Conservation (phyloP, 1,140 invertebrate genomes). For the Drosophila punjabiensis region DNA sequence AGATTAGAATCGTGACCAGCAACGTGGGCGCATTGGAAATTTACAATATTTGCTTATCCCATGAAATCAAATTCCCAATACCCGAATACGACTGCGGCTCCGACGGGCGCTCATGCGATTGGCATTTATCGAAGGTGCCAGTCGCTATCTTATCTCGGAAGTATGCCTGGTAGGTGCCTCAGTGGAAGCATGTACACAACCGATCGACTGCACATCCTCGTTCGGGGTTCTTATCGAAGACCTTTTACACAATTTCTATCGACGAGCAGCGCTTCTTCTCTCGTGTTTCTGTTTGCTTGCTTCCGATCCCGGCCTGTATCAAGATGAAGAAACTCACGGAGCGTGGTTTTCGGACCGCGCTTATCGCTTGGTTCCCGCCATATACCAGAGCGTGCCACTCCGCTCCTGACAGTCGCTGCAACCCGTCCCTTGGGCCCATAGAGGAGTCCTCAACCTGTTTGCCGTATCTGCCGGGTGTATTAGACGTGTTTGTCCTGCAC, state of each 20-base stretch:
- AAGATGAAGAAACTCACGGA: constrained; percentile 24
- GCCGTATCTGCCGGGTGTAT: constrained; percentile 35
- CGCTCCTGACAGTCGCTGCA: background rate
- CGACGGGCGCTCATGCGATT: constrained; percentile 56
- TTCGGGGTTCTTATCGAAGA: constrained; percentile 69
- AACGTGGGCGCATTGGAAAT: constrained; percentile 20
- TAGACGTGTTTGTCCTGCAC: constrained; percentile 50
- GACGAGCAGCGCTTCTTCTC: constrained; percentile 9
- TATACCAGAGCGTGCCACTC: constrained; percentile 7
- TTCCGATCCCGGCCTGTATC: constrained; percentile 33
- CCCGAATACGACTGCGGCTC: constrained; percentile 31
- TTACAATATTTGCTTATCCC: constrained; percentile 80
- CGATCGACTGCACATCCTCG: constrained; percentile 53
- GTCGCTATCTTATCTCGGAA: constrained; percentile 69
- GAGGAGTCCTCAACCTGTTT: constrained; percentile 52
- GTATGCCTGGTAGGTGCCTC: constrained; percentile 67
- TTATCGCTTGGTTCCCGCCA: constrained; percentile 17
- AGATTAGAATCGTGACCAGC: constrained; percentile 19
- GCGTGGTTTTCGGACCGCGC: constrained; percentile 23
- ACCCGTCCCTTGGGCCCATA: constrained; percentile 10
- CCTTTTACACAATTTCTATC: constrained; percentile 72
- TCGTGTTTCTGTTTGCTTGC: constrained; percentile 39
- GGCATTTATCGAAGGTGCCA: constrained; percentile 70
- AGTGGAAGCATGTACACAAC: constrained; percentile 68
- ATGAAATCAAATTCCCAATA: constrained; percentile 46